These are phyloP conservation scores for Muntiacus reevesi DNA, from an alignment of 2,113 vertebrate genomes.

Conservation along the genomic window DNA sequence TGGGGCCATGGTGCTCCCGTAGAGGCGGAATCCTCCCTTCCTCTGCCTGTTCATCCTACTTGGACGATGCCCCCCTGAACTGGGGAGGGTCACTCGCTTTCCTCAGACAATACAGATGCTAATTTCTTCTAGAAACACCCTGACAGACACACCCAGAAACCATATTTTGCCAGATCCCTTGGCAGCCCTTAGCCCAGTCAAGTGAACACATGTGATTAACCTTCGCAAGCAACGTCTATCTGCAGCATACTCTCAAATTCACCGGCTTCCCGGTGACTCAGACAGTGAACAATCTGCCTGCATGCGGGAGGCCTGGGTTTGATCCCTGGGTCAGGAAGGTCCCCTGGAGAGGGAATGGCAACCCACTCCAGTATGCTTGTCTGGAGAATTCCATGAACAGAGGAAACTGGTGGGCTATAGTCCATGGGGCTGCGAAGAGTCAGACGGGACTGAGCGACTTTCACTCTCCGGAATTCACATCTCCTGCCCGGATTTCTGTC, in stretches of 20 bases:
- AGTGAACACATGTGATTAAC: not conserved
- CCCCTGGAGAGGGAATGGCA: not conserved
- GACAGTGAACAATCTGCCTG: not conserved
- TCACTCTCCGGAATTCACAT: not conserved
- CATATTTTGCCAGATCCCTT: not conserved
- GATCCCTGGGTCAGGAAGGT: not conserved
- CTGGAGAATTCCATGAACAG: not conserved
- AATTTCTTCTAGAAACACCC: not conserved
- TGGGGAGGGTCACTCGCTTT: not conserved
- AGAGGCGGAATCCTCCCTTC: not conserved
- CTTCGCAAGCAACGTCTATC: not conserved
- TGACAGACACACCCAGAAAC: not conserved
- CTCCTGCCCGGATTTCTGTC: not conserved
- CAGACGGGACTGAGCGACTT: not conserved
- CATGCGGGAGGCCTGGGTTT: not conserved
- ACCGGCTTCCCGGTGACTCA: not conserved
- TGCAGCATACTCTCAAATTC: not conserved
- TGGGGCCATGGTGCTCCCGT: accelerated
- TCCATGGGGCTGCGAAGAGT: not conserved
- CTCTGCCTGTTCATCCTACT: not conserved
- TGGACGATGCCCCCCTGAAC: not conserved
- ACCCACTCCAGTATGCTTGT: not conserved
- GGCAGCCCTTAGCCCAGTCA: not conserved
- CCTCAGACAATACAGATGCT: not conserved
- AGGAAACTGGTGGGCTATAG: not conserved